Conservation (phyloP, 2,888 invertebrate genomes). For the Dorcus parallelipipedus region DNA sequence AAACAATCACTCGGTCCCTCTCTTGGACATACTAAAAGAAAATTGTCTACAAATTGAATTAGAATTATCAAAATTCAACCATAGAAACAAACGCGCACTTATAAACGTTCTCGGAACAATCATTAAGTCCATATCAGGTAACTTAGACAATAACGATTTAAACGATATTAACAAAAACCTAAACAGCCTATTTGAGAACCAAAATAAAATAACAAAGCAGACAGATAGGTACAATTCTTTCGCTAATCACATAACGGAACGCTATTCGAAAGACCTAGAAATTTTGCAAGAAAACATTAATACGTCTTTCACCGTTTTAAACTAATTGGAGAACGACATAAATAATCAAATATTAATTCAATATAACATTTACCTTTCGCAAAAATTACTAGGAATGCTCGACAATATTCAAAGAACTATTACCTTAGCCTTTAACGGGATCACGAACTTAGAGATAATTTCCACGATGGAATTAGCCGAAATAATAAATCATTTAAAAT, state of each 20-base stretch:
- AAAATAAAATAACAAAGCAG: constrained; percentile 16
- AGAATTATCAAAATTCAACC: constrained; percentile 21
- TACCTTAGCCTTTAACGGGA: constrained; percentile 15
- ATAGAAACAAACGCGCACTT: constrained; percentile 9
- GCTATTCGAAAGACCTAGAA: constrained; percentile 14
- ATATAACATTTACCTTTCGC: constrained; percentile 9
- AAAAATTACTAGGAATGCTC: constrained; percentile 6
- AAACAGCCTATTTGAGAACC: constrained; percentile 13
- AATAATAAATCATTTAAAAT: constrained; percentile 16
- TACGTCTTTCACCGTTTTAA: constrained; percentile 2
- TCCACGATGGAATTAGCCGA: constrained; percentile 13
- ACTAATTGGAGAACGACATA: constrained; percentile 4
- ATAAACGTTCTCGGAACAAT: constrained; percentile 16
- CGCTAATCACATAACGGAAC: constrained; percentile 19
- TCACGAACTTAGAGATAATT: constrained; percentile 19
- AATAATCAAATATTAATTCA: constrained; percentile 8
- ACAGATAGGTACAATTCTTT: constrained; percentile 17
- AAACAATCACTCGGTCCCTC: neutral
- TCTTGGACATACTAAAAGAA: constrained; percentile 9
- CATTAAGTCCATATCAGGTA: constrained; percentile 19
- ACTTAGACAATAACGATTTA: constrained; percentile 18
- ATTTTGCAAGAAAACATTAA: constrained; percentile 7
- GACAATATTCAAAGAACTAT: constrained; percentile 15
- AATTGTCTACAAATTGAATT: constrained; percentile 23
- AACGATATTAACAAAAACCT: constrained; percentile 17